phyloP scores from a whole-genome alignment of 2,888 invertebrate species.

The Diarsia brunnea region DNA sequence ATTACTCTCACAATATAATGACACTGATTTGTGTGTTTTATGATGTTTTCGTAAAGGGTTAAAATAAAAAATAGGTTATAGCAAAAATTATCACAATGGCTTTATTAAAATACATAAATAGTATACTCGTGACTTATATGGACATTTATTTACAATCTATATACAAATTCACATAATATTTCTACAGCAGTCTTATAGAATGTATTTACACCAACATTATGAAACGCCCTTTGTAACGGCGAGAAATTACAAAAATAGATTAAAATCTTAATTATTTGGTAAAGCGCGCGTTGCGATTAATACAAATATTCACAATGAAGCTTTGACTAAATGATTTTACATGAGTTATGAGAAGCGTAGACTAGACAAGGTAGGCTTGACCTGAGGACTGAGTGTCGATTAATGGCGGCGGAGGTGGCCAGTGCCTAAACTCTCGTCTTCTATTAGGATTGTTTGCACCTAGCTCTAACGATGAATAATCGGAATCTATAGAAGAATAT shows the following conservation, averaged over 20 bases:
- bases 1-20: too few relatives aligned
- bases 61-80: slow-evolving; percentile 79
- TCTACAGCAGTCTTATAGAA: slow-evolving; percentile 91
- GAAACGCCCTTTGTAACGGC: slow-evolving; percentile 86
- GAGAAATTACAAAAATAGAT: slow-evolving; percentile 90
- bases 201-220: slow-evolving; percentile 88
- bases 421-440: slow-evolving; percentile 86
- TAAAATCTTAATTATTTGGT: slow-evolving; percentile 89
- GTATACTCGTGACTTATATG: slow-evolving; percentile 90
- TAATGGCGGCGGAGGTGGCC: slow-evolving; percentile 87
- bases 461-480: slow-evolving; percentile 95
- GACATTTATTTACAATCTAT: slow-evolving; percentile 89
- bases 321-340: slow-evolving; percentile 84
- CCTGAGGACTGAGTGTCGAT: slow-evolving; percentile 87
- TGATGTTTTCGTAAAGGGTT: slow-evolving; percentile 40
- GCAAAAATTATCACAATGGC: slow-evolving; percentile 91
- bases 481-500: slow-evolving; percentile 97
- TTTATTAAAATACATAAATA: slow-evolving; percentile 91
- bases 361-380: slow-evolving; percentile 90
- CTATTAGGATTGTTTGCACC: slow-evolving; percentile 88
- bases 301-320: slow-evolving; percentile 87
- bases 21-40: background rate
- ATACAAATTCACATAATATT: slow-evolving; percentile 89
- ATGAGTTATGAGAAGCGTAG: slow-evolving; percentile 79
- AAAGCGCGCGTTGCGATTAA: slow-evolving; percentile 87